phyloP scores from a whole-genome alignment of 2,113 vertebrate species.

The Ictidomys tridecemlineatus region DNA sequence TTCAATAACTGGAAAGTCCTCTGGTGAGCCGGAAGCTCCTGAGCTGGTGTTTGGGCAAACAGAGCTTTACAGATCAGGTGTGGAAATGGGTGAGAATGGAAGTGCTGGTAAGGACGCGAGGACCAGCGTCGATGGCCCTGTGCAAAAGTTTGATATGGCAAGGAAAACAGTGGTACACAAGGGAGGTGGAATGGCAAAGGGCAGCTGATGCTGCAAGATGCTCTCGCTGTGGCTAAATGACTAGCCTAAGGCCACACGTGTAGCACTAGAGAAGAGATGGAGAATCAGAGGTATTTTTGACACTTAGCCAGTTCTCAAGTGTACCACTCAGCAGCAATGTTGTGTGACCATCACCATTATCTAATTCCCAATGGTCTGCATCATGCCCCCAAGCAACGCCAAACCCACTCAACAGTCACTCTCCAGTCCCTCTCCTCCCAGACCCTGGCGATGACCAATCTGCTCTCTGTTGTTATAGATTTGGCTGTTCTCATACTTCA shows the following conservation, averaged over 20 bases:
- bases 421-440: neutral
- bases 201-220: neutral
- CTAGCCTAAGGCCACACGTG: neutral
- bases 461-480: neutral
- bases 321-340: neutral
- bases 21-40: neutral
- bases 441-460: neutral
- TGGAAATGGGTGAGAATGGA: neutral
- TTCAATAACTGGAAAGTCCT: neutral
- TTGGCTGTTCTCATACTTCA: neutral
- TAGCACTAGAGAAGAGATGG: neutral
- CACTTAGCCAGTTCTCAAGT: slow-evolving; percentile 23
- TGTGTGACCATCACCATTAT: neutral
- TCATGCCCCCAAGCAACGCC: neutral
- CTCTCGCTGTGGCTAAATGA: neutral
- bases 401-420: neutral
- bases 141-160: neutral
- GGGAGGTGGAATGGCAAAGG: neutral
- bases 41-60: neutral
- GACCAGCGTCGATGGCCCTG: no score
- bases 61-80: neutral
- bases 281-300: neutral
- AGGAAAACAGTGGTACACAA: no score
- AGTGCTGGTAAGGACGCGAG: neutral
- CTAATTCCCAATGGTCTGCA: neutral